Percentiles rank a stretch among this genome's conserved stretches.
phyloP scores from a whole-genome alignment of 2,113 vertebrate species.

The Rhinogobius similis region DNA sequence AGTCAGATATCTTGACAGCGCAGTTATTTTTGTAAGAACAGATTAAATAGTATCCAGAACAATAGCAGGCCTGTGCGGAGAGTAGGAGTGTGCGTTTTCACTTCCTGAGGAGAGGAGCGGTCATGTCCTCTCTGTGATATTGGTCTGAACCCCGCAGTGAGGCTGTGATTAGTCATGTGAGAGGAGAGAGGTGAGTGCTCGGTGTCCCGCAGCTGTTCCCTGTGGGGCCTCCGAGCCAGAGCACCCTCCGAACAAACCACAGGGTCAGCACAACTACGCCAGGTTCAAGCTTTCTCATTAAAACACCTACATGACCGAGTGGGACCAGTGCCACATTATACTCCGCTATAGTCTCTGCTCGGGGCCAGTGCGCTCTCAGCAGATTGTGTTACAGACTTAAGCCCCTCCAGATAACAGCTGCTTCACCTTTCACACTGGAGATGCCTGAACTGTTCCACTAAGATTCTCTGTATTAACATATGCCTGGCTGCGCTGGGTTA shows the following conservation, averaged over 20 bases:
- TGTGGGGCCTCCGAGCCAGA: conserved; percentile 31
- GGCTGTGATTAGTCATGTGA: conserved; percentile 72
- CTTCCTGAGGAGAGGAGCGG: conserved; percentile 52
- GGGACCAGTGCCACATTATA: conserved; percentile 52
- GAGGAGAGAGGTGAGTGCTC: conserved; percentile 61
- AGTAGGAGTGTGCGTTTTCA: conserved; percentile 51
- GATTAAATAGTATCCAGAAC: conserved; percentile 55
- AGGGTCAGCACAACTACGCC: conserved; percentile 59
- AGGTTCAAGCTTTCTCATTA: conserved; percentile 66
- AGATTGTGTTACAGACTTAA: conserved; percentile 68
- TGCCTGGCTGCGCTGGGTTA: conserved; percentile 7
- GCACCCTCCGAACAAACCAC: conserved; percentile 21
- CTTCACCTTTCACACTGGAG: conserved; percentile 67
- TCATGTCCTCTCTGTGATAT: conserved; percentile 64
- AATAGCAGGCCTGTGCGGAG: conserved; percentile 62
- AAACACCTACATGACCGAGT: conserved; percentile 58
- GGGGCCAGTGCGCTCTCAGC: conserved; percentile 55
- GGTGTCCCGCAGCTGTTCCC: conserved; percentile 70
- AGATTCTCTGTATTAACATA: conserved; percentile 32
- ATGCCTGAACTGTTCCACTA: conserved; percentile 47
- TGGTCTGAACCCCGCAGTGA: conserved; percentile 50
- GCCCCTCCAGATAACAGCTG: conserved; percentile 69
- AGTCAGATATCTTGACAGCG: conserved; percentile 50
- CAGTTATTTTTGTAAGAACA: conserved; percentile 57
- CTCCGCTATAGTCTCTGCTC: conserved; percentile 44